These are phyloP conservation scores for Nicator chloris DNA, from an alignment of 2,113 vertebrate genomes.

Conservation along the genomic window DNA sequence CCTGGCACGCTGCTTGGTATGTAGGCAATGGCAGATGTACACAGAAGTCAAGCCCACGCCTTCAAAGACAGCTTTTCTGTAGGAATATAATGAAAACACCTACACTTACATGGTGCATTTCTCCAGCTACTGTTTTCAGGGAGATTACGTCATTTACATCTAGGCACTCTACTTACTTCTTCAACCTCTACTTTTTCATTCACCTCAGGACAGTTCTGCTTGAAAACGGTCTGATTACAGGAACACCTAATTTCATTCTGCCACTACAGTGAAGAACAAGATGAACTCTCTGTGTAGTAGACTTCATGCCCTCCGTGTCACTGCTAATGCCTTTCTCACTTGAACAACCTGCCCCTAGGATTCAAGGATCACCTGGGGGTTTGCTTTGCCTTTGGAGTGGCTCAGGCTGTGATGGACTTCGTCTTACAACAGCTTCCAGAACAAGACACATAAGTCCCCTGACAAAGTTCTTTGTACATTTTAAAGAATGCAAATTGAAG, in stretches of 20 bases:
- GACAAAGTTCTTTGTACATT: not conserved
- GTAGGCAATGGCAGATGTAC: not conserved
- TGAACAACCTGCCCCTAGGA: not conserved
- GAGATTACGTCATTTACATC: not conserved
- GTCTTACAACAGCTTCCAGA: not conserved
- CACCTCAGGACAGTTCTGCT: not conserved
- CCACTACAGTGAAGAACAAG: not conserved
- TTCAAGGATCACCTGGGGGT: not conserved
- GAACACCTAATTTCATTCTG: not conserved
- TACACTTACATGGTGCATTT: not conserved
- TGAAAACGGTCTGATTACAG: not conserved
- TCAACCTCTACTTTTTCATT: not conserved
- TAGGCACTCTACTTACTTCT: not conserved
- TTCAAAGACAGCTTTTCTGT: constrained; percentile 1
- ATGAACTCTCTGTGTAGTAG: not conserved
- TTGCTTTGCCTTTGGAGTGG: not conserved
- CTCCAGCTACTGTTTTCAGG: not conserved
- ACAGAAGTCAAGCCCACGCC: not conserved
- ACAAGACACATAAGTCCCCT: not conserved
- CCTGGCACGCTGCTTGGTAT: not conserved
- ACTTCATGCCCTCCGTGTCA: not conserved
- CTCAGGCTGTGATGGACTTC: not conserved
- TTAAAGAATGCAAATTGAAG: not conserved
- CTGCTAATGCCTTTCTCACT: not conserved
- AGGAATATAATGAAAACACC: constrained; percentile 13